These are phyloP conservation scores for Dryobates pubescens DNA, from an alignment of 2,797 vertebrate species.

Conservation along the genomic window DNA sequence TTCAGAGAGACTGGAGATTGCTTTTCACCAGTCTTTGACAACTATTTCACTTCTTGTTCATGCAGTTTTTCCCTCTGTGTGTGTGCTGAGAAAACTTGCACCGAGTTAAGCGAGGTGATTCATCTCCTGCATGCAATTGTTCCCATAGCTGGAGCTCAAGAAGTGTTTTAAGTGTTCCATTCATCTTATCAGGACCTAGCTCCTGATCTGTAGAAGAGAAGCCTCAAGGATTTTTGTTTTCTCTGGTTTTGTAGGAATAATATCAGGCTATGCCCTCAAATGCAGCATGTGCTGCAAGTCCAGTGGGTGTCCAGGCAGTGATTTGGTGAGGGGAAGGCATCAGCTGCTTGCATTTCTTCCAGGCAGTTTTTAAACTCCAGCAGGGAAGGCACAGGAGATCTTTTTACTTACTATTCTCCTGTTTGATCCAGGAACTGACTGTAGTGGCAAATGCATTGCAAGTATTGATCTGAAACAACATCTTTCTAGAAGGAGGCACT, in stretches of 20 bases:
- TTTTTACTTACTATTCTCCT: background rate
- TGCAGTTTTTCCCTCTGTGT: background rate
- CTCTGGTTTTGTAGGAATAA: background rate
- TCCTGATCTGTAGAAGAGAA: background rate
- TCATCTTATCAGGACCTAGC: background rate
- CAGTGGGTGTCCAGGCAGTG: background rate
- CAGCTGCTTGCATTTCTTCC: background rate
- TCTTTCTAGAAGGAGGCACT: background rate
- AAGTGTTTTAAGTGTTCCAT: background rate
- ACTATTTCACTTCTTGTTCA: background rate
- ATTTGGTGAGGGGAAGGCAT: background rate
- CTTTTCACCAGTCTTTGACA: background rate
- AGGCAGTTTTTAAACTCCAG: background rate
- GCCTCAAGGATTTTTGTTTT: background rate
- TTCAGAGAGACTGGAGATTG: background rate
- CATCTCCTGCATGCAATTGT: background rate
- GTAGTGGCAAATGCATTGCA: background rate
- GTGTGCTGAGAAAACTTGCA: background rate
- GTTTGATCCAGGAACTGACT: background rate
- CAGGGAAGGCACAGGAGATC: background rate
- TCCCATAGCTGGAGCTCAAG: background rate
- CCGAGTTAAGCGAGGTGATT: background rate
- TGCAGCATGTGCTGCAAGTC: background rate
- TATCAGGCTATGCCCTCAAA: background rate
- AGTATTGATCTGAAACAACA: constrained; percentile 20